Base-by-base conservation (phyloP, 2,888 invertebrate genomes). In the Chaetoderma sp. region DNA sequence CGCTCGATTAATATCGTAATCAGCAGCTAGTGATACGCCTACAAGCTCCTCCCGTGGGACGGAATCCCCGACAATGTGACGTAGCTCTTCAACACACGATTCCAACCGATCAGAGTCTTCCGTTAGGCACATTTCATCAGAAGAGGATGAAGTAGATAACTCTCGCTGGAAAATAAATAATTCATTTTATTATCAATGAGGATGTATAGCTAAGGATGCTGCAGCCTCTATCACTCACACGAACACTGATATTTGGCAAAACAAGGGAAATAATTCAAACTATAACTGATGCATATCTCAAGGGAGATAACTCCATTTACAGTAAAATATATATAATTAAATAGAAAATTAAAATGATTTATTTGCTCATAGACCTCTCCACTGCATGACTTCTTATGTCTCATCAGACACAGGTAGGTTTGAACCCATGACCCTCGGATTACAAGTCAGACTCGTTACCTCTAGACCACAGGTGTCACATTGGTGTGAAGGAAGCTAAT, bases 1-100 rank as follows among this genome's bases (percentile, higher is more conserved):
- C 27, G 90, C 90, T 68, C 90, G 79, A 77, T 90, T 89, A 57
- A 89, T 85, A 81, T 90, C 90, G 77, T 88, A 90, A 80, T 90
- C 90, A 6, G 90, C 90, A 3, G 90, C 90, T 54, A 90, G 79
- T 16, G 89, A 87, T 16, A 90, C 79, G 50, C 88, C 86, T 32
- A 89, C 87, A 18, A 90, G 83, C 65, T 87, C 87, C 58, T 89
- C 88, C 45, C 88, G 79, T 3, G 89, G 83, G 18, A 88, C 88
- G 0, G 84, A 80, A 33, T 89, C 88, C 0, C 90, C 90, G 2
- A 90, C 86, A 47, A 90, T 88, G 73, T 89, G 89, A 54, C 88
- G 78, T 60, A 90, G 82, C 63, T 88, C 88, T 5, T 85, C 81
- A 33, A 90, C 80, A 78, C 89, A 89, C 2, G 83, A 82, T 56